Evolutionary conservation across 2,113 vertebrate genomes (phyloP), one percentile per base, ranked within the genome.

Genomic region (Etheostoma cragini): DNA sequence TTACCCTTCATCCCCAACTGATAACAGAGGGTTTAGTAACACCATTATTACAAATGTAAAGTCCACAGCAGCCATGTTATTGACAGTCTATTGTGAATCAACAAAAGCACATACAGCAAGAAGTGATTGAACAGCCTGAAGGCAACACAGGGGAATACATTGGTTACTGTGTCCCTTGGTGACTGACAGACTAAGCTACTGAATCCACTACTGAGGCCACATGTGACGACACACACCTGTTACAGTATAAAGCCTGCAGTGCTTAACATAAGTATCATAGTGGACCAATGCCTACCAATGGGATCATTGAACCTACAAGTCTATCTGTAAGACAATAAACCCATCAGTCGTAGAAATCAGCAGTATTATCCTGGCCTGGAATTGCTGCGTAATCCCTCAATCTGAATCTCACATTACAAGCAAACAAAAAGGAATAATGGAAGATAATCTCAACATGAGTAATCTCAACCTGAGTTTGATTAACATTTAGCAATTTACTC

Each of bases 301-400:
- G 79, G 81, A 87, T 89, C 80, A 85, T 21, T 64, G 58, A 82
- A 79, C 71, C 71, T 79, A 71, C 54, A 78, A 69, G 76, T 80
- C 63, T 26, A 42, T 80, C 61, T 58, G 58, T 70, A 76, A 78
- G 76, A 81, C 86, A 88, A 83, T 86, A 88, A 88, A 91, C 54
- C 76, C 71, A 82, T 80, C 75, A 82, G 52, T 73, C 2, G 30
- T 42, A 76, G 45, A 80, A 84, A 81, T 87, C 78, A 84, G 81
- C 75, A 70, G 74, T 22, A 64, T 90, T 84, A 92, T 85, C 82
- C 81, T 49, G 72, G 72, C 78, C 76, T 72, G 80, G 65, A 80
- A 89, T 82, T 76, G 80, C 42, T 19, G 67, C 12, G 8, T 94
- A 93, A 95, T 93, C 91, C 82, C 69, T 81, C 67, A 62, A 86